A percentile compares a stretch with the other conserved stretches of the same genome.
phyloP scores from a whole-genome alignment of 2,113 vertebrate genomes.

The Columbina picui region DNA sequence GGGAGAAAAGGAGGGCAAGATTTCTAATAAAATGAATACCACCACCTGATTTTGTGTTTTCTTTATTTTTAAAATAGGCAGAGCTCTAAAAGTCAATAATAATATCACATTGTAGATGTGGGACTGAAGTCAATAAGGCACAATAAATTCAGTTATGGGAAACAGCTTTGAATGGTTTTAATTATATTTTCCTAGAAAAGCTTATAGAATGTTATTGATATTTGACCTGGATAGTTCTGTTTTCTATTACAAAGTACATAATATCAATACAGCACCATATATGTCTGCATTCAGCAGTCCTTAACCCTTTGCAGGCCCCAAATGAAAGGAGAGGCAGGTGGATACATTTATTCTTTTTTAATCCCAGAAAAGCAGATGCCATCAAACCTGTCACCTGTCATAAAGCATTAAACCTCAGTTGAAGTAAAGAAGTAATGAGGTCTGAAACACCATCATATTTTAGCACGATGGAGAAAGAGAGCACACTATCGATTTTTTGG shows the following conservation, averaged over 20 bases:
- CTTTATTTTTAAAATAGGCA: conserved; percentile 47
- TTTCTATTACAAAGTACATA: conserved; percentile 70
- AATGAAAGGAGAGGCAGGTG: conserved; percentile 36
- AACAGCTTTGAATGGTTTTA: conserved; percentile 73
- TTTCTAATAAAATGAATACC: conserved; percentile 48
- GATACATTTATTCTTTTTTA: background rate
- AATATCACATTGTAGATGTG: conserved; percentile 36
- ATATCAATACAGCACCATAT: conserved; percentile 41
- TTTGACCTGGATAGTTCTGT: conserved; percentile 70
- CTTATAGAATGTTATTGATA: conserved; percentile 74
- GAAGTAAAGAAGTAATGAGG: background rate
- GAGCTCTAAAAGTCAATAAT: conserved; percentile 51
- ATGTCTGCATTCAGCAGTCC: conserved; percentile 39
- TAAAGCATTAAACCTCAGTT: background rate
- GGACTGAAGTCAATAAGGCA: conserved; percentile 50
- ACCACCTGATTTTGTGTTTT: conserved; percentile 30
- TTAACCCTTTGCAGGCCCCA: conserved; percentile 33
- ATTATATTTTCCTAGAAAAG: conserved; percentile 83
- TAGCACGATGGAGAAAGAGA: background rate
- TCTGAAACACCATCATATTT: background rate
- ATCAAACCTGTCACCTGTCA: conserved; percentile 42
- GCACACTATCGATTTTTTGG: background rate
- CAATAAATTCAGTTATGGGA: conserved; percentile 52
- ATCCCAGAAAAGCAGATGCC: conserved; percentile 35
- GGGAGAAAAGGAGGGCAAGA: background rate